Percentiles rank a stretch among this genome's conserved stretches.
Conservation (phyloP, 2,888 invertebrate species). For the Acanthoscelides obtectus region DNA sequence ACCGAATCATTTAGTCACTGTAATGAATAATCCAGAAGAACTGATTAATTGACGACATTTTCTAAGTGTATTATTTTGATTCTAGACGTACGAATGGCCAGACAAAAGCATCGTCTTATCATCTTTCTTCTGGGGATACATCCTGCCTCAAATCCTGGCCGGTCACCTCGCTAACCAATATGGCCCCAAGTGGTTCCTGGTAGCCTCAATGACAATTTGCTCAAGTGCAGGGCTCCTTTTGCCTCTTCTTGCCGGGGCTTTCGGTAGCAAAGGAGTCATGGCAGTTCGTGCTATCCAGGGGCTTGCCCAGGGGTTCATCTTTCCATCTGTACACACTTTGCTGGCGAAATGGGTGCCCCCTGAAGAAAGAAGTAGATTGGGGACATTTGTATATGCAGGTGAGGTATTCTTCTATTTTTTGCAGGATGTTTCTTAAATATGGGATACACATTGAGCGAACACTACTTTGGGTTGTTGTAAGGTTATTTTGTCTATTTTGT, state of each 20-base stretch:
- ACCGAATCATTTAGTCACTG: too few relatives aligned
- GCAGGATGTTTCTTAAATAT: too few relatives aligned
- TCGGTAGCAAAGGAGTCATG: conserved; percentile 61
- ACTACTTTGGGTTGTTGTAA: too few relatives aligned
- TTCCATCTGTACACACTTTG: conserved; percentile 67
- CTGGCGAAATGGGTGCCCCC: conserved; percentile 75
- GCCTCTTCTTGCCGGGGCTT: conserved; percentile 64
- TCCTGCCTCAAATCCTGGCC: conserved; percentile 66
- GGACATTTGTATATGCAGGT: conserved; percentile 63
- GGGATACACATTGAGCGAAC: too few relatives aligned
- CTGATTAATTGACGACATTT: background rate
- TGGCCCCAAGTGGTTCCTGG: conserved; percentile 69
- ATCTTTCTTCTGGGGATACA: conserved; percentile 79
- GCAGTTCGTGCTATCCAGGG: conserved; percentile 68
- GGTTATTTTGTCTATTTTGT: too few relatives aligned
- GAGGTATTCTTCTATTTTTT: too few relatives aligned
- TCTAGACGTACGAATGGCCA: conserved; percentile 50
- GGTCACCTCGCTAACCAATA: conserved; percentile 67
- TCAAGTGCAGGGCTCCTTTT: conserved; percentile 63
- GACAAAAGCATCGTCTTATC: conserved; percentile 58
- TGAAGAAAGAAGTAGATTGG: conserved; percentile 63
- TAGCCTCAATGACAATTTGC: conserved; percentile 55
- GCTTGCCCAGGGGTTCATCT: conserved; percentile 67
- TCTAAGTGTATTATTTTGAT: too few relatives aligned
- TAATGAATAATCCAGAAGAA: too few relatives aligned